phyloP scores from a whole-genome alignment of 2,113 vertebrate species.

The human (Homo sapiens) region DNA sequence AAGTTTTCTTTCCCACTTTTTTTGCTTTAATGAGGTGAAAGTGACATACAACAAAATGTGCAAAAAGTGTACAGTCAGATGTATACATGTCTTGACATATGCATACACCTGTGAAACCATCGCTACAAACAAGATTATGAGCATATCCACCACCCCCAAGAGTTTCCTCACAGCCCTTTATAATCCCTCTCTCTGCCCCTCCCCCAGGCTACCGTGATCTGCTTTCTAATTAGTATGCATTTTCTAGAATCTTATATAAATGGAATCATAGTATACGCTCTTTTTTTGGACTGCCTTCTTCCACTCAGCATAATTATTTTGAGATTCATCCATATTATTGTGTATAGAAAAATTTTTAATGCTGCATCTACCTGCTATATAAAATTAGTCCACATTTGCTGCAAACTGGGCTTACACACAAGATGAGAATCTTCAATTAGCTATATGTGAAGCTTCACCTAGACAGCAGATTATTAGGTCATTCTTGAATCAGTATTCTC shows the following conservation, averaged over 20 bases:
- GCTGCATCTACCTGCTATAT: not conserved
- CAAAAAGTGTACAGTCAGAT: not conserved
- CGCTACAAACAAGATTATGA: not conserved
- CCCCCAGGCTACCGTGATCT: not conserved
- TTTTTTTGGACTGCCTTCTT: not conserved
- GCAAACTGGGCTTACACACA: not conserved
- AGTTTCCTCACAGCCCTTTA: not conserved
- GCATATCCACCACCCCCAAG: not conserved
- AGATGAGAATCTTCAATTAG: not conserved
- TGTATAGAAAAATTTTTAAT: not conserved
- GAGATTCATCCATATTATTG: not conserved
- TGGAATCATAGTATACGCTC: not conserved
- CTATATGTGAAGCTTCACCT: not conserved
- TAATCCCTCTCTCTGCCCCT: not conserved
- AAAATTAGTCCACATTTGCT: not conserved
- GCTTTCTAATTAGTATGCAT: not conserved
- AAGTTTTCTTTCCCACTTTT: not conserved
- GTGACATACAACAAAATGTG: not conserved
- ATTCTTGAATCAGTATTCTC: not conserved
- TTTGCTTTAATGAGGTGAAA: not conserved
- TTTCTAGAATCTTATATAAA: not conserved
- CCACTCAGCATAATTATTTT: not conserved
- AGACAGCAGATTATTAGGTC: not conserved
- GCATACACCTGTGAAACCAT: not conserved
- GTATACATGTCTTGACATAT: not conserved